These are phyloP conservation scores for Ceriagrion tenellum DNA, from an alignment of 2,888 invertebrate genomes.

Conservation along the genomic window DNA sequence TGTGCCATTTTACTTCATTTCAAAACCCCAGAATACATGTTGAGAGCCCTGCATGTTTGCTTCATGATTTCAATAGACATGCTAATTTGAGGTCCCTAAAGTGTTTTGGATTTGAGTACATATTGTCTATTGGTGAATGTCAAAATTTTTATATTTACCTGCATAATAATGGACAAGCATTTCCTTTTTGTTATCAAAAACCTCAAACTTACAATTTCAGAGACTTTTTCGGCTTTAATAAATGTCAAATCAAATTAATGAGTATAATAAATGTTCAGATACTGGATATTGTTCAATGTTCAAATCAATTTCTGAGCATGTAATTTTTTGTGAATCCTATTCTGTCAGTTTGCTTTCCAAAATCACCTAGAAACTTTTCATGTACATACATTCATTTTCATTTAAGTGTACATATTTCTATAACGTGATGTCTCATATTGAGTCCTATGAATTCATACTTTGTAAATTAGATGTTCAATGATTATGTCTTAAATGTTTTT, in stretches of 20 bases:
- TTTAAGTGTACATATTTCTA: constrained; percentile 19
- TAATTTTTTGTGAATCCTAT: neutral
- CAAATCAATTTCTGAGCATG: neutral
- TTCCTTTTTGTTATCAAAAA: neutral
- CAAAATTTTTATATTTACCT: neutral
- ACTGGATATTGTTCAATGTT: neutral
- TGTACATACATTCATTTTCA: neutral
- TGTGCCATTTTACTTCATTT: neutral
- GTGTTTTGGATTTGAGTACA: neutral
- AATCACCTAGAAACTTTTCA: neutral
- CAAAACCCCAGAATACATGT: neutral
- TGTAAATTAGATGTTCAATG: neutral
- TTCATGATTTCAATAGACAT: neutral
- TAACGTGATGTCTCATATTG: constrained; percentile 53
- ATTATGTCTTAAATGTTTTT: neutral
- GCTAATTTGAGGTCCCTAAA: neutral
- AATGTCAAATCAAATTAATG: neutral
- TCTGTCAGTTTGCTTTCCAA: neutral
- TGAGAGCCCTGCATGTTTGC: neutral
- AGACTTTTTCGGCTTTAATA: neutral
- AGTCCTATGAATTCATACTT: neutral
- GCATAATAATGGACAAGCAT: neutral
- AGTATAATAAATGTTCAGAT: neutral
- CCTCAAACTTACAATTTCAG: no score
- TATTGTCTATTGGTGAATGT: neutral